A percentile compares a stretch with the other conserved stretches of the same genome.
Conservation (phyloP, 92 coral and sea anemone genomes). For the Phenganax marumi region DNA sequence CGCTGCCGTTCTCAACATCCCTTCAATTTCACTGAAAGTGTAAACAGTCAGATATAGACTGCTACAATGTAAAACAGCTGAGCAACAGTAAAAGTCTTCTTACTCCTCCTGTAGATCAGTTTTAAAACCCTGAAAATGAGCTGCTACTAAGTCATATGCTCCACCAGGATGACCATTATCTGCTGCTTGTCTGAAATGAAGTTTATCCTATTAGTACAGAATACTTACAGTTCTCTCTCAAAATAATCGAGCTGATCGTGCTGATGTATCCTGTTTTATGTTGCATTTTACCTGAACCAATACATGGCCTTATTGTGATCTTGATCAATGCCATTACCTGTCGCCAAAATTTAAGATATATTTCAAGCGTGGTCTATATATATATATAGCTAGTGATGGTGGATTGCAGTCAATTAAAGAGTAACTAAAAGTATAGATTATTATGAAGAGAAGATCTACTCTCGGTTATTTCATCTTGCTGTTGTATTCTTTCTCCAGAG, state of each 20-base stretch:
- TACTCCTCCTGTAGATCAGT: constrained; percentile 97
- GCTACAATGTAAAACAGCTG: background rate
- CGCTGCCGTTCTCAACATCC: constrained; percentile 86
- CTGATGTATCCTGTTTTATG: background rate
- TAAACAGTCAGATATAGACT: background rate
- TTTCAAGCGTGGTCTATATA: no score
- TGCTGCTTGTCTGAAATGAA: constrained; percentile 71
- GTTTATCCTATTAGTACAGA: no score
- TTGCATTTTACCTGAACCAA: constrained; percentile 81
- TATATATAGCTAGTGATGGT: no score
- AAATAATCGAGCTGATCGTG: no score
- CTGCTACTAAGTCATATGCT: constrained; percentile 95
- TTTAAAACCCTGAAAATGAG: constrained; percentile 89
- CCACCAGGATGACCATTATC: constrained; percentile 96
- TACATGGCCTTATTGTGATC: constrained; percentile 89
- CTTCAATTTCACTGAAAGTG: constrained; percentile 79
- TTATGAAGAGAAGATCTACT: no score
- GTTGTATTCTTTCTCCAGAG: no score
- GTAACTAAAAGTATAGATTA: no score
- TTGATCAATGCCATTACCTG: constrained; percentile 79
- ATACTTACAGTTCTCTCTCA: no score
- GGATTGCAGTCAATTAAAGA: no score
- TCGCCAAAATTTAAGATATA: background rate
- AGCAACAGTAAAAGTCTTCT: constrained; percentile 32
- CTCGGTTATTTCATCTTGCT: no score